phyloP scores from a whole-genome alignment of 2,797 vertebrate genomes.

The Helarctos malayanus region DNA sequence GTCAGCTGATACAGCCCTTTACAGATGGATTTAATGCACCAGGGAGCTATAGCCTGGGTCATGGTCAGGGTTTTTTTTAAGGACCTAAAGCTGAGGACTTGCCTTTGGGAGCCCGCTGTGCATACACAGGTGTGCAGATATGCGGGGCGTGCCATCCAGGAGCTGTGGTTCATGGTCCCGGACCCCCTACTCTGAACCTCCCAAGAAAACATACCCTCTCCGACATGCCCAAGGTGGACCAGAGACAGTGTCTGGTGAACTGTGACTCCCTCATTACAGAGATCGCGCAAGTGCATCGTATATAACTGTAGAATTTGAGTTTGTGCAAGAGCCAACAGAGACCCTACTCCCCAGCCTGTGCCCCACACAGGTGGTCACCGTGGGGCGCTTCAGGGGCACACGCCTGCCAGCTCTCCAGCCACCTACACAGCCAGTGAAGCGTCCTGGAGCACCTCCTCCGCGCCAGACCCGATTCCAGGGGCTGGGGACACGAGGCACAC shows the following conservation, averaged over 20 bases:
- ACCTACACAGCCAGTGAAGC: background rate
- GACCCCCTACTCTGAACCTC: background rate
- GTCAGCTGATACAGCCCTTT: background rate
- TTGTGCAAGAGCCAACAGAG: no score
- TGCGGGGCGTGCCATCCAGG: background rate
- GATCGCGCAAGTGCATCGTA: background rate
- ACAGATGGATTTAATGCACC: no score
- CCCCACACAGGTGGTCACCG: background rate
- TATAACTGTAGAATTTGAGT: background rate
- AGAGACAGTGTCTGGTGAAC: background rate
- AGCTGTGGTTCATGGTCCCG: background rate
- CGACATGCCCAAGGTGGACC: background rate
- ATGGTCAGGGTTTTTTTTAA: background rate
- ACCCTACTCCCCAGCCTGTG: background rate
- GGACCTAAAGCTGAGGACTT: background rate
- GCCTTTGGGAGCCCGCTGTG: background rate
- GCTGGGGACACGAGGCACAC: background rate
- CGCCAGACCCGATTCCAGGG: background rate
- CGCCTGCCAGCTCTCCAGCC: background rate
- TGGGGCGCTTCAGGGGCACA: background rate
- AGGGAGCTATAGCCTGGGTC: background rate
- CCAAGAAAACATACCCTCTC: background rate
- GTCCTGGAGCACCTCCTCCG: background rate
- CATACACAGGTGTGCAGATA: background rate
- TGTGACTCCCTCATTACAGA: background rate